Base-by-base conservation (phyloP, 2,797 vertebrate genomes). In the Neosilurus mollespiculum region DNA sequence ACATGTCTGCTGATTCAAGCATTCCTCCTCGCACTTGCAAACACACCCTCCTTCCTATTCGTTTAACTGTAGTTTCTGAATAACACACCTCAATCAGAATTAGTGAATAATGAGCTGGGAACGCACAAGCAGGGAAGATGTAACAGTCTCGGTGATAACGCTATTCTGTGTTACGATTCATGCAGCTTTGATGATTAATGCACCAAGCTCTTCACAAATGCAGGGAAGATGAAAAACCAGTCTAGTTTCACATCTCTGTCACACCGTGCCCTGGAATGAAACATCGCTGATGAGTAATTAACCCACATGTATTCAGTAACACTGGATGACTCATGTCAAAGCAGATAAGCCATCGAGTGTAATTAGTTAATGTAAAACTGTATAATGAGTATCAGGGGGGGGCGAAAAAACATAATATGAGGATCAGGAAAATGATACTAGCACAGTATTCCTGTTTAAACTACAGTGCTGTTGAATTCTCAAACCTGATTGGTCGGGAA, bases 321-420 rank as follows among this genome's bases (percentile, higher is more conserved):
- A 75, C 26, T 34, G 26, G 54, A 20, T 67, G 66, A 79, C 37
- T 83, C 62, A 62, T 70, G 43, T 80, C 49, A n/a, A 77, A 61
- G 30, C 37, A 59, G 73, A 15, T 30, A 20, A 54, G 58, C 43
- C 22, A 26, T 24, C 8, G 10, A 18, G 34, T 34, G 4, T 64
- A 37, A 24, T 71, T 11, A 78, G 22, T 64, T 24, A 11, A 69
- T 56, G 16, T 30, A 49, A n/a, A 30, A 51, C 18, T 9, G 54
- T 37, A 22, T 7, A 11, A 76, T 37, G 26, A 26, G 15, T 9
- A 24, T 51, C 3, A 2, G 9, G 9, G 16, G 9, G 16, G 9
- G 26, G 6, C 16, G 2, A 43, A 9, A 9, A 0, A 11, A 51
- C 7, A n/a, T 72, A 18, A 75, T 53, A 53, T 24, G n/a, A 72